Conservation (phyloP, 2,113 vertebrate species). For the Acanthisitta chloris region DNA sequence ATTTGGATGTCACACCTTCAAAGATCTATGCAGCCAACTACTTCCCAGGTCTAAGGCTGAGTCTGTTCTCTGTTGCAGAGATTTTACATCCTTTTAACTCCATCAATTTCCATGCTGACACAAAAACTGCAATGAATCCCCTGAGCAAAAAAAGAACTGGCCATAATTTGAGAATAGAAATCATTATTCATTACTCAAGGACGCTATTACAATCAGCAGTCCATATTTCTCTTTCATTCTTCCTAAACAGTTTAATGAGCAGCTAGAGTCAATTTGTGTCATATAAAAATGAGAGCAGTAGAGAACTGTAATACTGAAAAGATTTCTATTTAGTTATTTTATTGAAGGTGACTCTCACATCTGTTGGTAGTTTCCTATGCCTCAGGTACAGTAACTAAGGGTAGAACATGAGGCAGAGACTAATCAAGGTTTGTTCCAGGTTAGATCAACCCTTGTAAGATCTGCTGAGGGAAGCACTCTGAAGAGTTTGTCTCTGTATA, state of each 20-base stretch:
- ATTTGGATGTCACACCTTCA: background rate
- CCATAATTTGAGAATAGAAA: background rate
- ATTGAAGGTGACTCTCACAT: slow-evolving; percentile 4
- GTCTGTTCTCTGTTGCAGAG: background rate
- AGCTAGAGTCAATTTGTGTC: background rate
- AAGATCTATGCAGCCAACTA: background rate
- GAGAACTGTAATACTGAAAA: background rate
- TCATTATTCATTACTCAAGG: background rate
- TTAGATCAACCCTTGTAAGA: background rate
- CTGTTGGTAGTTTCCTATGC: background rate
- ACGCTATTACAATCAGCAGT: background rate
- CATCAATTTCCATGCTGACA: background rate
- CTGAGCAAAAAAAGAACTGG: background rate
- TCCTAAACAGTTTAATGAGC: background rate
- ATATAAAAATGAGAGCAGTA: background rate
- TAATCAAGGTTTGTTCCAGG: background rate
- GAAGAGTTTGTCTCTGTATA: background rate
- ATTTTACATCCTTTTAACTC: background rate
- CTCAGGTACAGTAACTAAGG: background rate
- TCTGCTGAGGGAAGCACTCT: background rate
- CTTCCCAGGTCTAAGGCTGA: background rate
- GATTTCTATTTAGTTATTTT: background rate
- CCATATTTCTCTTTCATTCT: background rate
- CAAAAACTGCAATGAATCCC: background rate
- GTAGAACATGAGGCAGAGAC: background rate